A percentile compares a stretch with the other conserved stretches of the same genome.
phyloP scores from a whole-genome alignment of 2,113 vertebrate genomes.

The Bucco capensis region DNA sequence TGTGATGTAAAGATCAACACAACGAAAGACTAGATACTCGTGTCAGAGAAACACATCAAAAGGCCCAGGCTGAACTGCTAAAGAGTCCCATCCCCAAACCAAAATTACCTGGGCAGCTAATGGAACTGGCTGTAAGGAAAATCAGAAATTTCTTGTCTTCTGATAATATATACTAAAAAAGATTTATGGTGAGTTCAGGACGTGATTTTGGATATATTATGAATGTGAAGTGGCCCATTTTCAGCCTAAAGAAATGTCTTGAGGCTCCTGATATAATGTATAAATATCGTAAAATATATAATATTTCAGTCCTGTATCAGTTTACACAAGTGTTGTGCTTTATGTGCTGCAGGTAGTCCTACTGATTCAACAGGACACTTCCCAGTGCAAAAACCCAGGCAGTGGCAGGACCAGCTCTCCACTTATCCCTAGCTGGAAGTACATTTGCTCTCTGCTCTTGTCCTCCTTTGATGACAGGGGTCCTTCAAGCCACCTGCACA shows the following conservation, averaged over 20 bases:
- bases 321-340: not conserved
- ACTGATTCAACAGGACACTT: not conserved
- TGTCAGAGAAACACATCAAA: not conserved
- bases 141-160: not conserved
- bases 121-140: not conserved
- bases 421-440: not conserved
- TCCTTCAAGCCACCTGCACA: not conserved
- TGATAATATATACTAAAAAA: not conserved
- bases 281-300: not conserved
- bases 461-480: not conserved
- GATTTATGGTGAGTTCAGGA: not conserved
- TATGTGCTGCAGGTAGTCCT: not conserved
- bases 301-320: not conserved
- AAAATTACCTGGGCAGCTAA: not conserved
- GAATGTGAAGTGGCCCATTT: not conserved
- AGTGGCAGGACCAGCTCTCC: not conserved
- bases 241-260: not conserved
- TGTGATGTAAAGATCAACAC: not conserved
- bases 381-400: not conserved
- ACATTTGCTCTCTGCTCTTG: not conserved
- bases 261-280: not conserved
- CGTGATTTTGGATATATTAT: not conserved
- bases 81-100: not conserved
- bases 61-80: not conserved
- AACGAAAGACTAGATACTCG: accelerated